These are phyloP conservation scores for Falco cherrug DNA, from an alignment of 2,797 vertebrate species.

Conservation along the genomic window DNA sequence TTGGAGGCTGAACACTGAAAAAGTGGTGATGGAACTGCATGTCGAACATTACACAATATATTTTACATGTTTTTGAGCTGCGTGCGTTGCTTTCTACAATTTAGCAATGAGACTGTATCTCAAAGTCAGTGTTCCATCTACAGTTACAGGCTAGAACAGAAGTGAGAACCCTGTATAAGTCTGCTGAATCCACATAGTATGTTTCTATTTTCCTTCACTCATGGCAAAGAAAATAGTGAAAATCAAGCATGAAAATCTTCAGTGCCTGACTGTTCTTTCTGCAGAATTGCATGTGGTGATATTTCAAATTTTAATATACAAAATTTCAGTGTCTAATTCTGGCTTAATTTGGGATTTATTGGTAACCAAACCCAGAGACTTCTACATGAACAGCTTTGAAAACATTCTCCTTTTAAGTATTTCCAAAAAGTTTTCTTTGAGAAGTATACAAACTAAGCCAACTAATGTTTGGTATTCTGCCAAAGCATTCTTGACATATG, in stretches of 20 bases:
- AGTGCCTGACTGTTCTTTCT: neutral
- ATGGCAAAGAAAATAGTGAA: neutral
- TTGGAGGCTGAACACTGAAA: neutral
- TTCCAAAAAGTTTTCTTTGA: neutral
- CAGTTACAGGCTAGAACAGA: neutral
- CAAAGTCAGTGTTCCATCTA: neutral
- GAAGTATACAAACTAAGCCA: neutral
- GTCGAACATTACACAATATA: neutral
- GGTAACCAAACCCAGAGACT: neutral
- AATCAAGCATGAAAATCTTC: constrained; percentile 6
- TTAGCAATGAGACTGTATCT: neutral
- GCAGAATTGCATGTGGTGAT: neutral
- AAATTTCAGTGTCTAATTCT: neutral
- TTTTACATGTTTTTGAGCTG: neutral
- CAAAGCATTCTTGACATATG: neutral
- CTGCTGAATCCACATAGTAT: neutral
- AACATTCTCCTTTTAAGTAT: constrained; percentile 3
- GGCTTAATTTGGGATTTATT: constrained; percentile 21
- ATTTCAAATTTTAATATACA: neutral
- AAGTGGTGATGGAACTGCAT: neutral
- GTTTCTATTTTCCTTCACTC: neutral
- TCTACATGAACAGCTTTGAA: neutral
- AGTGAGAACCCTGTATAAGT: neutral
- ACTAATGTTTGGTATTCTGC: neutral
- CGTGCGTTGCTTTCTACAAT: neutral